A percentile compares a stretch with the other conserved stretches of the same genome.
phyloP scores from a whole-genome alignment of 2,888 invertebrate genomes.

The Pachymerium ferrugineum region DNA sequence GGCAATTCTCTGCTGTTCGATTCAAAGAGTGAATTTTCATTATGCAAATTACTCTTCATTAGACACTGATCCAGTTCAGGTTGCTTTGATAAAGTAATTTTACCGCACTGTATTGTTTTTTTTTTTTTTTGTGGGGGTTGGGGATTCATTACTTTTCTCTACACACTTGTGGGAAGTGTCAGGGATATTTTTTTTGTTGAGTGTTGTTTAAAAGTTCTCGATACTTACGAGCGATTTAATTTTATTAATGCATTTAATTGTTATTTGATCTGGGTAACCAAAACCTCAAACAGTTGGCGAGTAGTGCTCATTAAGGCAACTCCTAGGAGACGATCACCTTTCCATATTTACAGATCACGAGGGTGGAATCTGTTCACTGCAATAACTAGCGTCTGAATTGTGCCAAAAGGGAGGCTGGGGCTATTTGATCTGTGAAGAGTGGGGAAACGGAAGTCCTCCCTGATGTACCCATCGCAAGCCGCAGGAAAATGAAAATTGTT shows the following conservation, averaged over 20 bases:
- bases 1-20: slow-evolving; percentile 3
- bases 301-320: slow-evolving; percentile 10
- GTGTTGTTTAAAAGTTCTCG: not conserved
- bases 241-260: slow-evolving; percentile 11
- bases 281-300: slow-evolving; percentile 15
- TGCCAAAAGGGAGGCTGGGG: slow-evolving; percentile 9
- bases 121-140: not conserved
- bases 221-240: not conserved
- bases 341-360: slow-evolving; percentile 15
- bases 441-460: not conserved
- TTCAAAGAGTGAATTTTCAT: not conserved
- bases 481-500: slow-evolving; percentile 1
- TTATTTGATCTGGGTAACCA: not conserved
- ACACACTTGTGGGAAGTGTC: not conserved
- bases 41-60: slow-evolving; percentile 24
- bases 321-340: not conserved
- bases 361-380: slow-evolving; percentile 21
- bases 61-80: slow-evolving; percentile 7
- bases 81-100: not conserved
- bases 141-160: not conserved
- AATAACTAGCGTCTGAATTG: not conserved
- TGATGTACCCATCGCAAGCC: not conserved
- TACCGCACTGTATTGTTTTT: not conserved
- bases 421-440: not conserved
- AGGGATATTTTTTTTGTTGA: not conserved